Conservation (phyloP, 2,888 invertebrate genomes). For the Ochropacha duplaris region DNA sequence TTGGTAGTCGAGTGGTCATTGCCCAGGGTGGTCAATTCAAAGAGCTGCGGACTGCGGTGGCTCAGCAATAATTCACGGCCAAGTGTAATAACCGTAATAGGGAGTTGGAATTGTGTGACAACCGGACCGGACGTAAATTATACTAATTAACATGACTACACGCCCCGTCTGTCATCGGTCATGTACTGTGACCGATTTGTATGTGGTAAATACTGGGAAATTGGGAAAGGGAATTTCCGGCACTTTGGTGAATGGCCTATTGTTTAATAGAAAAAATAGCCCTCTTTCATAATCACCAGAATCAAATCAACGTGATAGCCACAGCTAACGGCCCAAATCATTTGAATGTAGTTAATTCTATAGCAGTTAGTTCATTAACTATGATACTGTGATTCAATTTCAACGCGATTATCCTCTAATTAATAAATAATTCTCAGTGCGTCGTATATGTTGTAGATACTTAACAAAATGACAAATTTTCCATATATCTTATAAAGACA, state of each 20-base stretch:
- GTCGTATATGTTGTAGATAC: conserved; percentile 8
- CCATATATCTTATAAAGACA: conserved; percentile 23
- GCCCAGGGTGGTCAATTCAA: conserved; percentile 13
- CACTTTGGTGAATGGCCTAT: conserved; percentile 24
- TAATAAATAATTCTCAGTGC: not conserved
- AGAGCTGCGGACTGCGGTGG: conserved; percentile 25
- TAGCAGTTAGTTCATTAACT: not conserved
- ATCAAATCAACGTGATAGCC: not conserved
- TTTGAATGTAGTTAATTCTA: not conserved
- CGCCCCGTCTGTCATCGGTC: conserved; percentile 32
- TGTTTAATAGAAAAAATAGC: conserved; percentile 16
- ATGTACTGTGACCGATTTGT: conserved; percentile 25
- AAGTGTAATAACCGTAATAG: conserved; percentile 32
- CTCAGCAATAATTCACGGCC: conserved; percentile 37
- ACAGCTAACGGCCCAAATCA: not conserved
- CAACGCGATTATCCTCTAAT: conserved; percentile 2
- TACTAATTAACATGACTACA: conserved; percentile 55
- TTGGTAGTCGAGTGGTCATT: conserved; percentile 30
- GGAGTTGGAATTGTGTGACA: conserved; percentile 37
- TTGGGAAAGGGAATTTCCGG: conserved; percentile 42
- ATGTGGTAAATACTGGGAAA: conserved; percentile 47
- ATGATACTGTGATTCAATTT: not conserved
- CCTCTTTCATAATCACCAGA: conserved; percentile 19
- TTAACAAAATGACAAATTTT: conserved; percentile 21
- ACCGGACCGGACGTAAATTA: conserved; percentile 63